These are phyloP conservation scores for Turritopsis rubra DNA, from an alignment of 30 jellyfish, hydroid and myxozoan genomes.

Conservation along the genomic window DNA sequence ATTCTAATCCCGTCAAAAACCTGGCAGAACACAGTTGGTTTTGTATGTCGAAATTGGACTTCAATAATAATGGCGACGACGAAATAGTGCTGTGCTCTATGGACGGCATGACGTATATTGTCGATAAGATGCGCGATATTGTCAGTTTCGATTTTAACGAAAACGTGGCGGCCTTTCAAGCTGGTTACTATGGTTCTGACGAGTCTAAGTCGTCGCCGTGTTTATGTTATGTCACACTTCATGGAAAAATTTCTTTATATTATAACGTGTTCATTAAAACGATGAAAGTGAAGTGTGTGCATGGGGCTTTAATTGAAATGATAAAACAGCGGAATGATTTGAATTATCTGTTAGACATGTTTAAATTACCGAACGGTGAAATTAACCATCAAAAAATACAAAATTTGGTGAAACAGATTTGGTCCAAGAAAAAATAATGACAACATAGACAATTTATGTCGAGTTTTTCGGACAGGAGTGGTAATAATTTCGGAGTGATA, in stretches of 20 bases:
- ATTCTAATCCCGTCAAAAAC: conserved; percentile 30
- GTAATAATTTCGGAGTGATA: too few relatives aligned
- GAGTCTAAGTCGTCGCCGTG: conserved; percentile 53
- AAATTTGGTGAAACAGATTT: conserved; percentile 29
- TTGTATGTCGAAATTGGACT: conserved; percentile 55
- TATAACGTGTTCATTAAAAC: conserved; percentile 40
- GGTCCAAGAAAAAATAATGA: conserved; percentile 14
- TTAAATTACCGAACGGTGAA: conserved; percentile 42
- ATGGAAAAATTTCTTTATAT: conserved; percentile 55
- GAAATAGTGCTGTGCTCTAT: conserved; percentile 69
- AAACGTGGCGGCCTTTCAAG: conserved; percentile 79
- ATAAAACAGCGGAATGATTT: conserved; percentile 32
- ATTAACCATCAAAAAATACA: conserved; percentile 40
- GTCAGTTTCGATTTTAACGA: conserved; percentile 63
- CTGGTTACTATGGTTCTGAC: conserved; percentile 70
- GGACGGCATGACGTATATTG: conserved; percentile 85
- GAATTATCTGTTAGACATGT: conserved; percentile 23
- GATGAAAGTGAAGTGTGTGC: conserved; percentile 46
- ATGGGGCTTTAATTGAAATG: conserved; percentile 51
- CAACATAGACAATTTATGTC: background rate
- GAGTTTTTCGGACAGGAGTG: too few relatives aligned
- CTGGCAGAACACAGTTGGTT: conserved; percentile 76
- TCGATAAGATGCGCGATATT: conserved; percentile 42
- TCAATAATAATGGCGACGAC: conserved; percentile 61
- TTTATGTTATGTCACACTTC: conserved; percentile 70